Base-by-base conservation (phyloP, 2,113 vertebrate genomes). In the Ammodytes marinus region DNA sequence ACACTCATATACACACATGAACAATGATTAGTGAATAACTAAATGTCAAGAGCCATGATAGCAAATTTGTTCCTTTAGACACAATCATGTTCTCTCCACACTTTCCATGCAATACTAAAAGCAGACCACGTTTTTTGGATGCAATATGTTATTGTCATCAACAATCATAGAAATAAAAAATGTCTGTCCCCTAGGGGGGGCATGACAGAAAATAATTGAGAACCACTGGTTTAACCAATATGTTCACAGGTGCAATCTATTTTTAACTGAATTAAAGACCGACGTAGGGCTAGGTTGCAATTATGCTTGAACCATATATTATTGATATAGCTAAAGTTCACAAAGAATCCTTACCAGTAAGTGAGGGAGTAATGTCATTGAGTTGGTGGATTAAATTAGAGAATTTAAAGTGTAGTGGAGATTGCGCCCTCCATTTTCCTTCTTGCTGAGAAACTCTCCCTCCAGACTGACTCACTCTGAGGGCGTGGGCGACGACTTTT, bases 11-110 rank as follows among this genome's bases (percentile, higher is more conserved):
- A 84, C 79, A 82, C 64, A 78, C 45, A 80, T 42, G 74, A 27
- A 58, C 80, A 71, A 80, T 90, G 89, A 91, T 91, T 89, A 89
- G 88, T 82, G 75, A 66, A 78, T 83, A 85, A 84, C 83, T 91
- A 93, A 92, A 92, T 91, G 86, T 86, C 87, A 91, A 78, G 81
- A 85, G 79, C 70, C 86, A 88, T 89, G 79, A 89, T 85, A 76
- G 87, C 87, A 86, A 89, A 90, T 86, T 80, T 89, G 84, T 86
- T 89, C 67, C 86, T 90, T 80, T 84, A 75, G 81, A 87, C 79
- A 78, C 82, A 72, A 82, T 88, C 85, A 42, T 42, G 86, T 87
- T 89, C 84, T 82, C 74, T 47, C 63, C n/a, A 65, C 63, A 61
- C 60, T 81, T 45, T 74, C 39, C 14, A 54, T 54, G 46, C 45